Evolutionary conservation across 1,140 invertebrate genomes (phyloP).

Genomic region (Drosophila tropicalis): DNA sequence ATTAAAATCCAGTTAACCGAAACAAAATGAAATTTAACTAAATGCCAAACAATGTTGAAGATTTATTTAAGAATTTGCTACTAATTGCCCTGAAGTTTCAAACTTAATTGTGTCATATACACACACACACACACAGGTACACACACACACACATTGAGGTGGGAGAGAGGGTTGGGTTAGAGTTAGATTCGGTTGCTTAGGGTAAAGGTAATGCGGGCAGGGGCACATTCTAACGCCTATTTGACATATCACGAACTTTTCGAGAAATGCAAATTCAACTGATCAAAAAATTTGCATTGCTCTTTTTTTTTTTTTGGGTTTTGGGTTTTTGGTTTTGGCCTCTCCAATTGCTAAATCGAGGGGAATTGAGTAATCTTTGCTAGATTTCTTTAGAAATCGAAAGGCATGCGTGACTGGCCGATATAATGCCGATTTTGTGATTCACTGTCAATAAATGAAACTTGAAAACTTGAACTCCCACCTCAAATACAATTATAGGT

Average conservation of each 20-base stretch:
- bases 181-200: background rate
- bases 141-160: background rate
- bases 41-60: slow-evolving; percentile 40
- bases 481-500: slow-evolving; percentile 9
- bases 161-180: background rate
- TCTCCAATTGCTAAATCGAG: slow-evolving; percentile 11
- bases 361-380: slow-evolving; percentile 5
- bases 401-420: slow-evolving; percentile 8
- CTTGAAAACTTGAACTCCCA: background rate
- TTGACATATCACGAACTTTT: slow-evolving; percentile 14
- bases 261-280: slow-evolving; percentile 12
- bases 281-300: slow-evolving; percentile 13
- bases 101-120: slow-evolving; percentile 9
- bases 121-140: background rate
- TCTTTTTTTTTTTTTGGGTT: background rate
- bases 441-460: slow-evolving; percentile 9
- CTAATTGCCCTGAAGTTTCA: slow-evolving; percentile 7
- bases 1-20: slow-evolving; percentile 26
- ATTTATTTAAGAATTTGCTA: slow-evolving; percentile 13
- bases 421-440: slow-evolving; percentile 9
- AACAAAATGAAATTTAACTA: slow-evolving; percentile 22
- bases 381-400: slow-evolving; percentile 4
- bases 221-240: slow-evolving; percentile 8
- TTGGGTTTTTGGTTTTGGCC: background rate
- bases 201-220: background rate